phyloP scores from a whole-genome alignment of 2,113 vertebrate genomes.

The Microtus oregoni region DNA sequence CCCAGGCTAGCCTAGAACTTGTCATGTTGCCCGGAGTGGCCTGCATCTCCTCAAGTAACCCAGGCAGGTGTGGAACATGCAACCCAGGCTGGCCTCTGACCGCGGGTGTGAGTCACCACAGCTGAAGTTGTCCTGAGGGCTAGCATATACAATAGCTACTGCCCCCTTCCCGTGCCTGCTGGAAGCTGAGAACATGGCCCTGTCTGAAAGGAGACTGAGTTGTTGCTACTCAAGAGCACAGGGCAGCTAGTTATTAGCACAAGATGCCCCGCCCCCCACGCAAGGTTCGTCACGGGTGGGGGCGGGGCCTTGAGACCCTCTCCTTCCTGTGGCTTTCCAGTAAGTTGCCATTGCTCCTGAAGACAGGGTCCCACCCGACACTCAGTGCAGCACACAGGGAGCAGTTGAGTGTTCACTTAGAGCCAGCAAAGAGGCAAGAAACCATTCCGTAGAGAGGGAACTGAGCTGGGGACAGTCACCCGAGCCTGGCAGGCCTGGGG shows the following conservation, averaged over 20 bases:
- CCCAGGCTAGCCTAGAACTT: not conserved
- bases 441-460: not conserved
- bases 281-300: rapidly evolving
- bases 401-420: no score
- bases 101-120: not conserved
- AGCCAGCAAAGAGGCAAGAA: not conserved
- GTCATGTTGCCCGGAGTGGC: not conserved
- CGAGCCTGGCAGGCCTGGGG: not conserved
- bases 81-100: not conserved
- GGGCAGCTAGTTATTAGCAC: not conserved
- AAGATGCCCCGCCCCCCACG: not conserved
- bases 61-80: not conserved
- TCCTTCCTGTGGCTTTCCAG: not conserved
- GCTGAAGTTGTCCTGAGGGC: no score
- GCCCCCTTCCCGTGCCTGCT: not conserved
- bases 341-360: not conserved
- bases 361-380: not conserved
- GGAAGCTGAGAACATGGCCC: not conserved
- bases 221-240: not conserved
- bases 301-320: not conserved
- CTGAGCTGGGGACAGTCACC: not conserved
- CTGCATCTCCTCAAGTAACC: not conserved
- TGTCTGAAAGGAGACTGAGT: not conserved
- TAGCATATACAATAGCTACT: not conserved
- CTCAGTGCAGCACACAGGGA: no score